Base-by-base conservation (phyloP, 2,113 vertebrate genomes). In the Corapipo altera region DNA sequence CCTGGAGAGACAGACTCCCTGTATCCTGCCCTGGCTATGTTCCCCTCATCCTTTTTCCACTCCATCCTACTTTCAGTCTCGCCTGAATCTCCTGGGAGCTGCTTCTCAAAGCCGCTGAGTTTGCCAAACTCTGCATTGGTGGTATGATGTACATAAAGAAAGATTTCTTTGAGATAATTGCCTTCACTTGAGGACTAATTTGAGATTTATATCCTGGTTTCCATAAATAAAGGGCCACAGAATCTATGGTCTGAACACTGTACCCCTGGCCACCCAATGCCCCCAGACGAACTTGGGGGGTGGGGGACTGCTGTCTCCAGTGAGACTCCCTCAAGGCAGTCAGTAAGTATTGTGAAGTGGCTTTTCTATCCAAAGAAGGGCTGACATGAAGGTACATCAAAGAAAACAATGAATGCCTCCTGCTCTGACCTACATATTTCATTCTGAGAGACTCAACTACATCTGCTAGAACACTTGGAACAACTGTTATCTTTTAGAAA, bases 381-480 rank as follows among this genome's bases (percentile, higher is more conserved):
- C 83, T 96, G 95, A 88, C 54, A 66, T 69, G 86, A 91, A 94
- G 71, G 58, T 93, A 76, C 93, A 94, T 96, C 88, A 95, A 97
- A 96, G 94, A 93, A 93, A 91, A 92, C 84, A 94, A 96, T 80
- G 85, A 93, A 75, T 59, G 88, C 85, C 89, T 97, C 78, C 80
- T 88, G 89, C 94, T 95, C 91, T 97, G 94, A 97, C 95, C 96
- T 97, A 96, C 90, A 97, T 94, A 96, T 79, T 95, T 95, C 82
- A 87, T 93, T 97, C 83, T 80, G 71, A 93, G 80, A 92, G 61
- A 82, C 91, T 95, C 93, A 58, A 58, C 79, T 95, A 82, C 94
- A 94, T 91, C 88, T 95, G 87, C 88, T 92, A 72, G 85, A 93
- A 94, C 85, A 61, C 76, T 94, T 85, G 84, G 93, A 96, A 96